Base-by-base conservation (phyloP, 2,888 invertebrate species). In the Baronia brevicornis region DNA sequence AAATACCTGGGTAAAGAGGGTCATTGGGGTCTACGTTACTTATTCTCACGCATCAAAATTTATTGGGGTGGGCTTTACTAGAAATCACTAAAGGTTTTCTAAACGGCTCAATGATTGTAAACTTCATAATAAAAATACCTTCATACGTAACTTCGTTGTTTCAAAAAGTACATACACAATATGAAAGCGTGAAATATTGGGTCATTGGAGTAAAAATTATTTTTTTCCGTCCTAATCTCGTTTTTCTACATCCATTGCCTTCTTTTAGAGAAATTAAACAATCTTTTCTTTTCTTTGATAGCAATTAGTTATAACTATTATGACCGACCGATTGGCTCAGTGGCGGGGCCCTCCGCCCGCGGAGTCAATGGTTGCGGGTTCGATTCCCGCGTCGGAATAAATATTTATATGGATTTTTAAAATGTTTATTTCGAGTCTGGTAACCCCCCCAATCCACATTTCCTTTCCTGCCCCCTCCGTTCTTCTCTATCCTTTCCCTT, bases 61-160 rank as follows among this genome's bases (percentile, higher is more conserved):
- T 42, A 46, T 41, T 43, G 38, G 36, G 38, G 39, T 41, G 38
- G 23, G 36, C 33, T 35, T 39, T 39, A 39, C 36, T 38, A 39
- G 36, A 39, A 46, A 44, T 43, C 40, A 39, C 41, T 46, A 44
- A 43, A 43, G 38, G 44, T 43, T 39, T 44, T 36, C 38, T 18
- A 33, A 27, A 39, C 34, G 36, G 40, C 38, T 35, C 42, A 39
- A 39, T 38, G 36, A 34, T 34, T 28, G 28, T 28, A 24, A 39
- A 38, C 38, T 37, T 44, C 36, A 37, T 33, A 44, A 44, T 40
- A 40, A 41, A 36, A 38, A 38, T 27, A 27, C 28, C 36, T 39
- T 35, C 34, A 38, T 38, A 34, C 35, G 34, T 33, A 33, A 36
- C 38, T 39, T 30, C 32, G 34, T 38, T 35, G 21, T 37, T 25